Evolutionary conservation across 2,113 vertebrate species (phyloP).

Genomic region (Mellivora capensis): DNA sequence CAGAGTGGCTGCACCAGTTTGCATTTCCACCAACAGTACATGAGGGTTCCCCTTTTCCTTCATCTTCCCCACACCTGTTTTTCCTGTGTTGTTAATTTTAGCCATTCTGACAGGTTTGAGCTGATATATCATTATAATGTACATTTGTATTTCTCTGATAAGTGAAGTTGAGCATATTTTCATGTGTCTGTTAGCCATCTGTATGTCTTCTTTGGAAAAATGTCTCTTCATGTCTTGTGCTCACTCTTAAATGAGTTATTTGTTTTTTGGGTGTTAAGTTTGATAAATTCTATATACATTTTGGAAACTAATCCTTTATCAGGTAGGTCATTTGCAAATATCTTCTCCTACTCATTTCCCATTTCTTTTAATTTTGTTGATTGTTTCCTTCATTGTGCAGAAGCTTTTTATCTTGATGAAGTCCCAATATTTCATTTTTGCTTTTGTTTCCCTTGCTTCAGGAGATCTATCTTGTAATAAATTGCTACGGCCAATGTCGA

Average conservation of each 20-base stretch:
- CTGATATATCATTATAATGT: neutral
- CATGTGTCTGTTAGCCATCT: neutral
- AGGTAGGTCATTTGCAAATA: neutral
- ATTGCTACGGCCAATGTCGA: neutral
- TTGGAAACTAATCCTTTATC: neutral
- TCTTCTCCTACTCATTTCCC: neutral
- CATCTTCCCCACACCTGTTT: neutral
- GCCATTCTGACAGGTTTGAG: neutral
- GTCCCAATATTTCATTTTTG: neutral
- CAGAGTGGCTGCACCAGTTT: neutral
- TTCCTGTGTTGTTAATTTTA: neutral
- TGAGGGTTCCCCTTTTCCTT: neutral
- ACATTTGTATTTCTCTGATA: neutral
- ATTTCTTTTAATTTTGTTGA: neutral
- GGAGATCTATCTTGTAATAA: neutral
- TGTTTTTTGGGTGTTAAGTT: neutral
- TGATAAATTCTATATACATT: neutral
- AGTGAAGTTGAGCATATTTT: neutral
- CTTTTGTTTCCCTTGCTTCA: neutral
- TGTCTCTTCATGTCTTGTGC: neutral
- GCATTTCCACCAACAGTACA: neutral
- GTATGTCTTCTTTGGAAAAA: neutral
- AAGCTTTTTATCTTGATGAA: neutral
- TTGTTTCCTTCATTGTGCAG: neutral
- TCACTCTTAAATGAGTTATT: neutral